Evolutionary conservation across 2,888 invertebrate genomes (phyloP), one percentile per base, ranked within the genome.

Genomic region (Volucella inflata): DNA sequence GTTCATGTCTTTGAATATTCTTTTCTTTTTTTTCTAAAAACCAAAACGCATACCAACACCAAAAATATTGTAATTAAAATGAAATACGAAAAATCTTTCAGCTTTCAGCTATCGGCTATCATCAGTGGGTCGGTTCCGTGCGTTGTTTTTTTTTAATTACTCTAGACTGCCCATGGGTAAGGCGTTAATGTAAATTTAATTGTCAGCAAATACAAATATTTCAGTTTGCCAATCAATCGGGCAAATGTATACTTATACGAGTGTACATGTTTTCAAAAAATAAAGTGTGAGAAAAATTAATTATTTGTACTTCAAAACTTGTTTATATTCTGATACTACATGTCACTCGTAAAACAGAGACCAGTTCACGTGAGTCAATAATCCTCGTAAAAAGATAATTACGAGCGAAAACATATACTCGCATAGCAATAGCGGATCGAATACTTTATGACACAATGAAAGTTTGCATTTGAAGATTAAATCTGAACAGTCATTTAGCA

Each of bases 101-200:
- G 21, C 2, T 21, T 21, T 21, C 2, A 21, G 30, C 1, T 6
- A 1, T 30, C 6, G 30, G 30, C 30, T 30, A 6, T 14, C 8
- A 10, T n/a, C 21, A 48, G 48, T 74, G 38, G 64, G 16, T 46
- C 55, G 46, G 53, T 40, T 60, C 21, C 38, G 17, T 53, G 14
- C 44, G 21, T 12, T 68, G 68, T 62, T 12, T 68, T 77, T 21
- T 30, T 30, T 30, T 62, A 68, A 76, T 77, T 77, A 36, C 50
- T 14, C 59, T 44, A 8, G 40, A 42, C 14, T n/a, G n/a, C 8
- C 21, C n/a, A n/a, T 38, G 21, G 40, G 55, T 62, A 70, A 70
- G 55, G 77, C 60, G 68, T 55, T 70, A 48, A 64, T 77, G 77
- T 53, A 11, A 48, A 48, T 48, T 77, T 77, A 70, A 77, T 70